Evolutionary conservation across 2,888 invertebrate genomes (phyloP).

Genomic region (Conchocele bisecta): DNA sequence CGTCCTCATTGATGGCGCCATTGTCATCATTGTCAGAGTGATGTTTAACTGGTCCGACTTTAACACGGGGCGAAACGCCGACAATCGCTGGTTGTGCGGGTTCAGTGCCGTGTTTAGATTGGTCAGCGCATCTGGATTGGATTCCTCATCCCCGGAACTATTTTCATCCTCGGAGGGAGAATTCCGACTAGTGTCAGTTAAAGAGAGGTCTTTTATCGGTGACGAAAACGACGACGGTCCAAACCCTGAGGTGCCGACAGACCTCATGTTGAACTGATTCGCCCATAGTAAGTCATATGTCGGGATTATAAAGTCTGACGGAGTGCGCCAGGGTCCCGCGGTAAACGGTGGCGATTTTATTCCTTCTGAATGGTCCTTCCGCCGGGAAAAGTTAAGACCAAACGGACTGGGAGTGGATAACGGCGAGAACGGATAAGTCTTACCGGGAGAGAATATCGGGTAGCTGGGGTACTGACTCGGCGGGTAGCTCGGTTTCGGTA

Average conservation of each 20-base stretch:
- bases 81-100: conserved; percentile 46
- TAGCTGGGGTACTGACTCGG: conserved; percentile 62
- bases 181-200: conserved; percentile 15
- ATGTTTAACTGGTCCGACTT: too few relatives aligned
- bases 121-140: too few relatives aligned
- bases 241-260: conserved; percentile 30
- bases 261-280: conserved; percentile 50
- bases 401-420: conserved; percentile 57
- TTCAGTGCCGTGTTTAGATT: too few relatives aligned
- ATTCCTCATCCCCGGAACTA: conserved; percentile 57
- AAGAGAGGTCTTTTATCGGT: conserved; percentile 48
- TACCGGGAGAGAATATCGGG: conserved; percentile 61
- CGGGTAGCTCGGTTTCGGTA: conserved; percentile 53
- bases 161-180: conserved; percentile 43
- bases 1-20: too few relatives aligned
- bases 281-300: conserved; percentile 70
- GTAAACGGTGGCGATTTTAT: conserved; percentile 39
- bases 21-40: too few relatives aligned
- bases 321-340: conserved; percentile 47
- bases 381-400: conserved; percentile 57
- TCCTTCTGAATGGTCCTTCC: conserved; percentile 51
- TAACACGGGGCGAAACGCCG: conserved; percentile 53
- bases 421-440: conserved; percentile 59
- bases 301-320: conserved; percentile 61
- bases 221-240: conserved; percentile 37